Percentiles rank a stretch among this genome's conserved stretches.
Evolutionary conservation across 37 sponge, comb jelly and placozoan species (phyloP).

Genomic region (Tethya wilhelma): DNA sequence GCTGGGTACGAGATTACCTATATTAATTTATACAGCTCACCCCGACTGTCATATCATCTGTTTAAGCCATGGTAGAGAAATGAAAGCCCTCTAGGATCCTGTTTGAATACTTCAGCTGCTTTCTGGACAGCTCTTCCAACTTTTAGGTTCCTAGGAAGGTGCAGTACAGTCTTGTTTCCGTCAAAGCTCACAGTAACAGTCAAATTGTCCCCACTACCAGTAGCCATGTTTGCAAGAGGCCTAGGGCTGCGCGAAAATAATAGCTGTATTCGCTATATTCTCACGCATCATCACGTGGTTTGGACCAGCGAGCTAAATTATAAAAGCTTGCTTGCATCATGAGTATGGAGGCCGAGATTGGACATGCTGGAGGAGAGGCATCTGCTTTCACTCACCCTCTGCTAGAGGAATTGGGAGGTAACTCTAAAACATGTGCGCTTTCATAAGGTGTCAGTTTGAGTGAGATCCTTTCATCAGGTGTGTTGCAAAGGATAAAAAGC

Average conservation of each 20-base stretch:
- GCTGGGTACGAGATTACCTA: not conserved
- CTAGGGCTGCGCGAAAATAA: no score
- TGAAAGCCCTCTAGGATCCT: constrained; percentile 5
- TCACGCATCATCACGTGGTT: no score
- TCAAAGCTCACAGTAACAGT: constrained; percentile 13
- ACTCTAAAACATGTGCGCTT: not conserved
- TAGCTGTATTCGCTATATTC: no score
- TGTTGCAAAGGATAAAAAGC: constrained; percentile 32
- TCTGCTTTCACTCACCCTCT: constrained; percentile 12
- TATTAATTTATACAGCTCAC: no score
- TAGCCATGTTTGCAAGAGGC: constrained; percentile 16
- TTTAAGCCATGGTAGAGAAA: constrained; percentile 29
- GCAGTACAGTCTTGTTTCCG: constrained; percentile 2
- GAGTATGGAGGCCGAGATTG: no score
- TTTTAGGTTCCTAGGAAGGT: constrained; percentile 21
- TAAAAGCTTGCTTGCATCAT: constrained; percentile 70
- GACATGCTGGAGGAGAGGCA: no score
- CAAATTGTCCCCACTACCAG: no score
- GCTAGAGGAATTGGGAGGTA: constrained; percentile 13
- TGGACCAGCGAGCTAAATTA: no score
- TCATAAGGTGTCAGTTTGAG: not conserved
- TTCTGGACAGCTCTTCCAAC: constrained; percentile 22
- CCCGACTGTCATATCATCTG: constrained; percentile 29
- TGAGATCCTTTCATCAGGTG: constrained; percentile 11
- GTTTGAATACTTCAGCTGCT: constrained; percentile 39